Base-by-base conservation (phyloP, 2,888 invertebrate species). In the Agrochola litura region DNA sequence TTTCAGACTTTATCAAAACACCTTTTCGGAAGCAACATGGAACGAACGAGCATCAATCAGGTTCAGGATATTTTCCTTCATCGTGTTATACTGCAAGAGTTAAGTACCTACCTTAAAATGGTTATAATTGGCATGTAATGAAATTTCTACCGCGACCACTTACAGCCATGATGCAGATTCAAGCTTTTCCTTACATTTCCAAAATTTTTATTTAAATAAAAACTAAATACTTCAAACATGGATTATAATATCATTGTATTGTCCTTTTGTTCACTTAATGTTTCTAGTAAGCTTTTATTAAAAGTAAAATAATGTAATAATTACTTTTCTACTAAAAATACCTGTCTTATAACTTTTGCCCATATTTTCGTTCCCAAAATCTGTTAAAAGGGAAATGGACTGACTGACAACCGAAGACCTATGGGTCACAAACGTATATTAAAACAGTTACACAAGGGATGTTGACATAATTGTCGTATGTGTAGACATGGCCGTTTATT, bases 401-500 rank as follows among this genome's bases (percentile, higher is more conserved):
- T n/a, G 14, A 4, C 46, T 52, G 81, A 66, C 79, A 60, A 19
- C 43, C 6, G 37, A 52, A 70, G 49, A 43, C 60, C 74, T 25
- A 25, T 43, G 58, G 67, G 52, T n/a, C 76, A 60, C 84, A 84
- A 52, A 70, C 69, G 41, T 66, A 86, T 71, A 84, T 80, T 84
- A 67, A 71, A 83, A 86, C 65, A 83, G 68, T 54, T 60, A 54
- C 73, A 75, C 76, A 72, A 79, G 73, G 76, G 76, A 73, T 75
- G 84, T 86, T 80, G 84, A 85, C 82, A 88, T 89, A 89, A 91
- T 90, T 87, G 90, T 89, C 89, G 81, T 82, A 65, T 82, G 71
- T 87, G 90, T 85, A 80, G 86, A 84, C 88, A 80, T 82, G 82
- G 86, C 79, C 90, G 89, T 91, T 90, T 90, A 89, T 92, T 92